Conservation (phyloP, 2,113 vertebrate genomes). For the Rhineura floridana region DNA sequence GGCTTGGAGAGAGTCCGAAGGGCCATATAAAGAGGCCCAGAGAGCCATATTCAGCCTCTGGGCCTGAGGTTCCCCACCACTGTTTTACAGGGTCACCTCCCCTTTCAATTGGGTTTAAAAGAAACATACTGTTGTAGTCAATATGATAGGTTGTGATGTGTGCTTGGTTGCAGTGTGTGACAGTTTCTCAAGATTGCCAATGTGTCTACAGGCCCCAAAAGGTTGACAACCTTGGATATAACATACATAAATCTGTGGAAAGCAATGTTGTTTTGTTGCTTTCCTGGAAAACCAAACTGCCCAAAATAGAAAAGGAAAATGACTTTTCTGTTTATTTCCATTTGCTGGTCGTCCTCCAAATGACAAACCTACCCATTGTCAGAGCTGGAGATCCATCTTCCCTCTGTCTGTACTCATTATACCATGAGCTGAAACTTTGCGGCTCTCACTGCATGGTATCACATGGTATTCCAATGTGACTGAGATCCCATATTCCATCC, state of each 20-base stretch:
- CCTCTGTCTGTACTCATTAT: not conserved
- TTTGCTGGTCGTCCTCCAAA: not conserved
- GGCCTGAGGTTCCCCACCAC: too few relatives aligned
- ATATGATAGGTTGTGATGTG: too few relatives aligned
- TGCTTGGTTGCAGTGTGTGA: too few relatives aligned
- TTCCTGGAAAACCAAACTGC: not conserved
- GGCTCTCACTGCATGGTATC: not conserved
- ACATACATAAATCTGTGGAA: not conserved
- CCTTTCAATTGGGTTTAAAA: too few relatives aligned
- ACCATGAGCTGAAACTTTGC: not conserved
- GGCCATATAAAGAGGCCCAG: too few relatives aligned
- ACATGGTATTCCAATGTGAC: not conserved
- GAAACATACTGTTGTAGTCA: too few relatives aligned
- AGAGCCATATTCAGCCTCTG: too few relatives aligned
- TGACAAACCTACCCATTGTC: not conserved
- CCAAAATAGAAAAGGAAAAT: not conserved
- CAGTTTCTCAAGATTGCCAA: too few relatives aligned
- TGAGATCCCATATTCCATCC: rapidly evolving
- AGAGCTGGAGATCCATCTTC: not conserved
- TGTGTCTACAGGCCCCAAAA: too few relatives aligned
- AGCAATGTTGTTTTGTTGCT: not conserved
- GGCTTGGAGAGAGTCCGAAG: too few relatives aligned
- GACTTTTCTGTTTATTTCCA: not conserved
- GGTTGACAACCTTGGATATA: not conserved
- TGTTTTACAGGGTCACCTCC: too few relatives aligned